Percentiles rank a stretch among this genome's conserved stretches.
phyloP scores from a whole-genome alignment of 2,888 invertebrate species.

The Eulithis testata region DNA sequence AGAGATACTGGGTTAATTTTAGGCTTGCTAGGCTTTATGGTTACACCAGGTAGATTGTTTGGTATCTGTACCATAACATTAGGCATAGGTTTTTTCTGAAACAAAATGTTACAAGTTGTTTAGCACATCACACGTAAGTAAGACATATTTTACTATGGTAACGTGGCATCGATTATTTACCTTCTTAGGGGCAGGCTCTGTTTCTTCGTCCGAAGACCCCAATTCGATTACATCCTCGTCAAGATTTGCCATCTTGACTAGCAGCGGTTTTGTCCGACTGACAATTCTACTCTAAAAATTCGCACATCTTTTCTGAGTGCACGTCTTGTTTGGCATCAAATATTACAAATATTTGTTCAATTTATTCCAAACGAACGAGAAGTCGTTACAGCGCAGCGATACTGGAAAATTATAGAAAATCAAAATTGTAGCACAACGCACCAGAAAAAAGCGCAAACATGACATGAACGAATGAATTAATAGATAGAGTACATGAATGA shows the following conservation, averaged over 20 bases:
- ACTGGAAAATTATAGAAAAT: background rate
- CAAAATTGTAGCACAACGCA: background rate
- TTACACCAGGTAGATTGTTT: conserved; percentile 56
- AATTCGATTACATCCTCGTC: conserved; percentile 77
- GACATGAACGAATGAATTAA: background rate
- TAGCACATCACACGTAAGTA: background rate
- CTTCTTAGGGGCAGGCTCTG: conserved; percentile 70
- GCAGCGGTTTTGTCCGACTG: background rate
- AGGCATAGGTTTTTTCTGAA: conserved; percentile 64
- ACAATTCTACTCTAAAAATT: background rate
- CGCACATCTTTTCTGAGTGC: background rate
- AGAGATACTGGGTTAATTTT: conserved; percentile 40
- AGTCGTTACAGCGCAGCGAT: no score
- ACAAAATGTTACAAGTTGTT: conserved; percentile 26
- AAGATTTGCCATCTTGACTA: conserved; percentile 62
- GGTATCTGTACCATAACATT: conserved; percentile 80
- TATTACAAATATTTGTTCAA: background rate
- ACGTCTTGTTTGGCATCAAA: background rate
- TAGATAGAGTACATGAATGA: no score
- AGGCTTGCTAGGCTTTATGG: conserved; percentile 56
- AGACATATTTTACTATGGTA: background rate
- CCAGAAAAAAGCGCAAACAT: background rate
- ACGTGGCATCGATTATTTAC: conserved; percentile 45
- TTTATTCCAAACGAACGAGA: no score
- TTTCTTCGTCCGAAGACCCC: conserved; percentile 77